A percentile compares a stretch with the other conserved stretches of the same genome.
These are phyloP conservation scores for Arnoldichthys spilopterus DNA, from an alignment of 2,797 vertebrate genomes.

Conservation along the genomic window DNA sequence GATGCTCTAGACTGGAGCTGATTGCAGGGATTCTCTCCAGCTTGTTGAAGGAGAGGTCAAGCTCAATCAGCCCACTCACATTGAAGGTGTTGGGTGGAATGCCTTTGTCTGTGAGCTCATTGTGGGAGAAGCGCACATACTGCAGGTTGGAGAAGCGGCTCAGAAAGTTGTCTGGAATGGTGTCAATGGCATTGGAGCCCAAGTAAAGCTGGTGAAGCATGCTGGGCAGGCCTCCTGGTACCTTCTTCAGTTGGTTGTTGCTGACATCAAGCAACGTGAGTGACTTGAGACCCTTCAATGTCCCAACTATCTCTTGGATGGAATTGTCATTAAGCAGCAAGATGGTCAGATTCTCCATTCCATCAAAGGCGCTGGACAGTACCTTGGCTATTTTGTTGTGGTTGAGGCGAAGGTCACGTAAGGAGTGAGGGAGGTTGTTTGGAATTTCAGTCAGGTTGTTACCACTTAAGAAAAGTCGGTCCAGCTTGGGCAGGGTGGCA, in stretches of 20 bases:
- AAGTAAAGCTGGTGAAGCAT: slow-evolving; percentile 92
- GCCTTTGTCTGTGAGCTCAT: slow-evolving; percentile 89
- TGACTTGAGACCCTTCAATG: slow-evolving; percentile 83
- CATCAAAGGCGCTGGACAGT: slow-evolving; percentile 81
- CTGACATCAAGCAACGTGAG: slow-evolving; percentile 91
- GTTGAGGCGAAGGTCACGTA: slow-evolving; percentile 87
- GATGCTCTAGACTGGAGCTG: slow-evolving; percentile 88
- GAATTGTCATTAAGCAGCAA: slow-evolving; percentile 90
- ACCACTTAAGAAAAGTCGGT: slow-evolving; percentile 91
- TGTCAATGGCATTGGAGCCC: slow-evolving; percentile 88
- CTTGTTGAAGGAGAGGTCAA: slow-evolving; percentile 95
- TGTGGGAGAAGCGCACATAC: slow-evolving; percentile 90
- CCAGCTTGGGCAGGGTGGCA: slow-evolving; percentile 80
- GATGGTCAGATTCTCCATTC: slow-evolving; percentile 91
- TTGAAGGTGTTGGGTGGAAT: slow-evolving; percentile 91
- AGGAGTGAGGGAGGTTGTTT: slow-evolving; percentile 82
- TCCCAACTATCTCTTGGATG: slow-evolving; percentile 84
- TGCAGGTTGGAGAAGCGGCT: slow-evolving; percentile 83
- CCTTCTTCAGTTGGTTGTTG: slow-evolving; percentile 86
- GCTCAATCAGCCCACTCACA: slow-evolving; percentile 90
- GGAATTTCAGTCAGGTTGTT: slow-evolving; percentile 92
- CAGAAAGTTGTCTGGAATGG: slow-evolving; percentile 87
- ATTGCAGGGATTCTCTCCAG: slow-evolving; percentile 92
- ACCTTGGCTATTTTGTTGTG: slow-evolving; percentile 89
- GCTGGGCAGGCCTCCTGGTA: slow-evolving; percentile 86